Conservation (phyloP, 2,888 invertebrate species). For the Aporophyla lueneburgensis region DNA sequence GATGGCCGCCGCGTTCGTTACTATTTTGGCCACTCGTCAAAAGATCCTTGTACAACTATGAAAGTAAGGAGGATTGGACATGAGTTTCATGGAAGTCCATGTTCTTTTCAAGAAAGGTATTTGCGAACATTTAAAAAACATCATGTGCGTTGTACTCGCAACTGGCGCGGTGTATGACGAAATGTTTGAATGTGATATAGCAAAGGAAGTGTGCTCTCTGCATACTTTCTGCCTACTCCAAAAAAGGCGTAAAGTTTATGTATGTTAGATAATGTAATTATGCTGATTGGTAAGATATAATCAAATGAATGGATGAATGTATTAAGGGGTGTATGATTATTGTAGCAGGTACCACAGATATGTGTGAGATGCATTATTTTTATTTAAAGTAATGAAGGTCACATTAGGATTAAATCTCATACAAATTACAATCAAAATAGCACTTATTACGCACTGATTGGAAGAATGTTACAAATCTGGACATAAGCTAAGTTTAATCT, state of each 20-base stretch:
- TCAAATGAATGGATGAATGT: slow-evolving; percentile 7
- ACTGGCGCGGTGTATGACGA: not conserved
- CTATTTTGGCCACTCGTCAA: not conserved
- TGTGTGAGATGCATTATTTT: not conserved
- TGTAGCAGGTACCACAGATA: not conserved
- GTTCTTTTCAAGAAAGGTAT: not conserved
- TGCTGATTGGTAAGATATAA: slow-evolving; percentile 43
- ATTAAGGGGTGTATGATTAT: not conserved
- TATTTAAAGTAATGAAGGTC: slow-evolving; percentile 1
- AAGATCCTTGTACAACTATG: not conserved
- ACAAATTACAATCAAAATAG: not conserved
- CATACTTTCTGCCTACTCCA: not conserved
- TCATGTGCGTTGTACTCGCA: too few species aligned
- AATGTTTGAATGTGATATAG: slow-evolving; percentile 1
- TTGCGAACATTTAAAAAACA: not conserved
- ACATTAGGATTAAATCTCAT: slow-evolving; percentile 32
- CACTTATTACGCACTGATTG: not conserved
- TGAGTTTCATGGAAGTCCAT: slow-evolving; percentile 9
- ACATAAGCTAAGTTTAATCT: not conserved
- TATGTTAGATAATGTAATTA: slow-evolving; percentile 18
- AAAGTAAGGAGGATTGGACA: not conserved
- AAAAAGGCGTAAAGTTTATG: not conserved
- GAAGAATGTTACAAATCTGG: not conserved
- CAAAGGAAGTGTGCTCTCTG: slow-evolving; percentile 2
- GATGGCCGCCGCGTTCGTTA: not conserved